Evolutionary conservation across 2,797 vertebrate genomes (phyloP).

Genomic region (Ambastaia sidthimunki): DNA sequence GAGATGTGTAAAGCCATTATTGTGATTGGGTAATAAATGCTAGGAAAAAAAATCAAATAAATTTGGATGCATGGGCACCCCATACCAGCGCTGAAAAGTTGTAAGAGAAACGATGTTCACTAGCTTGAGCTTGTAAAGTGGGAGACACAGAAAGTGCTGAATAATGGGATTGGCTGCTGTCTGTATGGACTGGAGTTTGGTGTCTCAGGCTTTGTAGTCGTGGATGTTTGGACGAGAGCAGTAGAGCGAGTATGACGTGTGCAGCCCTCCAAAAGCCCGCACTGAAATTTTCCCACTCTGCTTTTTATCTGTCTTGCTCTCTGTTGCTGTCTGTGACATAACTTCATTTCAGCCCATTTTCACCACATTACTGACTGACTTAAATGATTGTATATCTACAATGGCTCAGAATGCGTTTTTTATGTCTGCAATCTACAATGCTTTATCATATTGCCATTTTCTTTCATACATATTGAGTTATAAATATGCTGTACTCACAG

Average conservation of each 20-base stretch:
- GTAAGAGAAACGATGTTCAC: neutral
- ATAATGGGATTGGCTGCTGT: conserved; percentile 35
- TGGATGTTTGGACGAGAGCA: conserved; percentile 60
- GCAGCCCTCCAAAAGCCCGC: conserved; percentile 59
- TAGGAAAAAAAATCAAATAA: neutral
- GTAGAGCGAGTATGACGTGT: conserved; percentile 68
- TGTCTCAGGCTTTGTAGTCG: conserved; percentile 56
- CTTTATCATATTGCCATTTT: conserved; percentile 1
- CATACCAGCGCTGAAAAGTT: neutral
- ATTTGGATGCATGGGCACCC: neutral
- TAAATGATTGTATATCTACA: conserved; percentile 10
- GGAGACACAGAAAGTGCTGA: conserved; percentile 24
- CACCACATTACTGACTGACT: neutral
- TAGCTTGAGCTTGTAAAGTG: conserved; percentile 4
- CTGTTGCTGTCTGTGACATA: neutral
- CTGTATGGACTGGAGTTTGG: conserved; percentile 28
- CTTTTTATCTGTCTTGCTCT: conserved; percentile 27
- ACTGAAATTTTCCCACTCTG: conserved; percentile 59
- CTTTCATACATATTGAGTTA: neutral
- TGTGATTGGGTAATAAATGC: conserved; percentile 47
- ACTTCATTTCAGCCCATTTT: neutral
- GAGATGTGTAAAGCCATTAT: conserved; percentile 45
- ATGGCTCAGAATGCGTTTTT: neutral
- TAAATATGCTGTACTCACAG: conserved; percentile 60
- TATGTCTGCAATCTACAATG: neutral